These are phyloP conservation scores for Pogonocherus hispidulus DNA, from an alignment of 2,888 invertebrate species.

Conservation along the genomic window DNA sequence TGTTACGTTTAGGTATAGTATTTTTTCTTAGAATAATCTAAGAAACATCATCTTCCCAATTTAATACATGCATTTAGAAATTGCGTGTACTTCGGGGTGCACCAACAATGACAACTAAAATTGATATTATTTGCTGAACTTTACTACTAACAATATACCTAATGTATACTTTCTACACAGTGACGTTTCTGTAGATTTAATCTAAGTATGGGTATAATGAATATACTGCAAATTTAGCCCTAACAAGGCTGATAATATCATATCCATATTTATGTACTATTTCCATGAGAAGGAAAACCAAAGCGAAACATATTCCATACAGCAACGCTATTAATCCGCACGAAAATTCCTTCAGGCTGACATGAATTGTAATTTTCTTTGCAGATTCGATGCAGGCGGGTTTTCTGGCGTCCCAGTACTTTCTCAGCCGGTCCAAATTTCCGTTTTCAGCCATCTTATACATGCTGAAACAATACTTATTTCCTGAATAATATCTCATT, in stretches of 20 bases:
- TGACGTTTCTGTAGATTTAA: too few species aligned
- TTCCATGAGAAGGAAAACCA: slow-evolving; percentile 66
- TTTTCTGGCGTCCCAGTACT: slow-evolving; percentile 73
- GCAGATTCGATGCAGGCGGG: slow-evolving; percentile 73
- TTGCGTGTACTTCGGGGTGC: too few species aligned
- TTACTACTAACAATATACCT: too few species aligned
- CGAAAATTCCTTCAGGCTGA: slow-evolving; percentile 74
- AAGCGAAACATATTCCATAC: slow-evolving; percentile 69
- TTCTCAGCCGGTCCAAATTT: slow-evolving; percentile 72
- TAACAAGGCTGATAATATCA: neutral
- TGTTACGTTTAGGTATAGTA: too few species aligned
- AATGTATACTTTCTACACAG: too few species aligned
- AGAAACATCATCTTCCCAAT: too few species aligned
- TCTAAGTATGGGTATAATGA: neutral
- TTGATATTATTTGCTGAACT: too few species aligned
- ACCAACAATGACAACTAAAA: too few species aligned
- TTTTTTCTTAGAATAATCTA: too few species aligned
- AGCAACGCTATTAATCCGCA: slow-evolving; percentile 72
- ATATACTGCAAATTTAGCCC: neutral
- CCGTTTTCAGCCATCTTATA: slow-evolving; percentile 74
- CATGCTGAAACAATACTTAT: slow-evolving; percentile 68
- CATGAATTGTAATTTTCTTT: slow-evolving; percentile 69
- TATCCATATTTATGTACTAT: slow-evolving; percentile 37
- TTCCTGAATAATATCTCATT: too few species aligned
- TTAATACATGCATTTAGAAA: too few species aligned